Conservation (phyloP, 1,140 invertebrate genomes). For the Plodia interpunctella region DNA sequence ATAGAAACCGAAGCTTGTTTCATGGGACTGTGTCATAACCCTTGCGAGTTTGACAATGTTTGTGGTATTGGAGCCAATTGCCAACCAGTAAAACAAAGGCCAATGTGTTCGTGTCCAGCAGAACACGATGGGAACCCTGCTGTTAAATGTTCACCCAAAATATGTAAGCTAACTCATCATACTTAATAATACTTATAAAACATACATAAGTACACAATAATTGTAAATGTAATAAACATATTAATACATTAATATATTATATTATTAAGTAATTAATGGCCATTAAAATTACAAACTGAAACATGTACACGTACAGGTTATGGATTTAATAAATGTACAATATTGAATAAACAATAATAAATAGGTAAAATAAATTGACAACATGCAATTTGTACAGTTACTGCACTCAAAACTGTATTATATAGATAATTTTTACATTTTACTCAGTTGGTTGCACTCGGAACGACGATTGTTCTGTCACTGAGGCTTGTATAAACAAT, state of each 20-base stretch:
- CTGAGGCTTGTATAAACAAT: constrained; percentile 88
- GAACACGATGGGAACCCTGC: constrained; percentile 87
- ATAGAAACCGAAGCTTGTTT: constrained; percentile 86
- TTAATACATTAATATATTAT: no score
- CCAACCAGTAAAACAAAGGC: constrained; percentile 84
- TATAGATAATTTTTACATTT: constrained; percentile 54
- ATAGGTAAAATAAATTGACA: background rate
- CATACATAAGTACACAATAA: background rate
- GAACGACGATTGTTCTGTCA: constrained; percentile 88
- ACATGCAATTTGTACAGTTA: background rate
- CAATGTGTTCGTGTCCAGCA: constrained; percentile 86
- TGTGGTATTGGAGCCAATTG: constrained; percentile 84
- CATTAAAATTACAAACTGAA: background rate
- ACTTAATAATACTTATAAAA: constrained; percentile 19
- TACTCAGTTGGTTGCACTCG: constrained; percentile 86
- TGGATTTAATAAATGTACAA: background rate
- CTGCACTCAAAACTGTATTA: background rate
- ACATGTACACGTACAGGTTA: no score
- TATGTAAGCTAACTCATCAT: constrained; percentile 80
- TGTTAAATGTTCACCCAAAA: constrained; percentile 83
- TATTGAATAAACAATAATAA: constrained; percentile 8
- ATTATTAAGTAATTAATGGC: background rate
- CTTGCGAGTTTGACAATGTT: constrained; percentile 85
- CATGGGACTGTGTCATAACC: constrained; percentile 84
- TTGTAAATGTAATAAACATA: no score